These are phyloP conservation scores for Crenuchus spilurus DNA, from an alignment of 2,797 vertebrate genomes.

Conservation along the genomic window DNA sequence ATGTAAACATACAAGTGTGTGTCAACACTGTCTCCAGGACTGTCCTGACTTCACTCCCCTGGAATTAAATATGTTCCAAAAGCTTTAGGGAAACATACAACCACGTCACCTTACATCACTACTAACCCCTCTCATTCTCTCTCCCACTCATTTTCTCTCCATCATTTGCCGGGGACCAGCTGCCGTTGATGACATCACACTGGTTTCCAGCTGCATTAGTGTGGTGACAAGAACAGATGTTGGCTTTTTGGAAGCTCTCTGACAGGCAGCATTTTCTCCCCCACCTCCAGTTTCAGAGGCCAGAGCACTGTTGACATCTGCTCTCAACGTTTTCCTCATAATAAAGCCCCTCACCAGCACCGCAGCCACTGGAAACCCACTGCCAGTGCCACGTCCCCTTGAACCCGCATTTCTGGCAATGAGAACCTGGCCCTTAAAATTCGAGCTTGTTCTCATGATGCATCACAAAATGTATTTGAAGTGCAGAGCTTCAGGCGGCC, in stretches of 20 bases:
- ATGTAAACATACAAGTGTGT: slow-evolving; percentile 7
- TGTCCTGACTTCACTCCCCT: not conserved
- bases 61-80: not conserved
- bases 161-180: slow-evolving; percentile 54
- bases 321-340: slow-evolving; percentile 55
- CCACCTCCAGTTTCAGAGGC: slow-evolving; percentile 49
- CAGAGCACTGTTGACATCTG: slow-evolving; percentile 63
- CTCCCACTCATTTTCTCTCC: slow-evolving; percentile 26
- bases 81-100: slow-evolving; percentile 10
- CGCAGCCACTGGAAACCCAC: slow-evolving; percentile 50
- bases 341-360: slow-evolving; percentile 48
- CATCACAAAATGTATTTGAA: slow-evolving; percentile 46
- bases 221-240: slow-evolving; percentile 63
- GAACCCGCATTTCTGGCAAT: slow-evolving; percentile 24
- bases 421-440: slow-evolving; percentile 12
- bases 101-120: slow-evolving; percentile 37
- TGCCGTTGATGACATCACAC: slow-evolving; percentile 64
- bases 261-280: slow-evolving; percentile 45
- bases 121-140: slow-evolving; percentile 30
- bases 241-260: slow-evolving; percentile 45
- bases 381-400: slow-evolving; percentile 30
- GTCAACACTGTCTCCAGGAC: slow-evolving; percentile 3
- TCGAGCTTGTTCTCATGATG: slow-evolving; percentile 45
- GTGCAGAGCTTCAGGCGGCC: slow-evolving; percentile 6
- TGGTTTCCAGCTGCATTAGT: slow-evolving; percentile 60